Evolutionary conservation across 2,888 invertebrate genomes (phyloP), one percentile per base, ranked within the genome.

Genomic region (Malthinus flaveolus): DNA sequence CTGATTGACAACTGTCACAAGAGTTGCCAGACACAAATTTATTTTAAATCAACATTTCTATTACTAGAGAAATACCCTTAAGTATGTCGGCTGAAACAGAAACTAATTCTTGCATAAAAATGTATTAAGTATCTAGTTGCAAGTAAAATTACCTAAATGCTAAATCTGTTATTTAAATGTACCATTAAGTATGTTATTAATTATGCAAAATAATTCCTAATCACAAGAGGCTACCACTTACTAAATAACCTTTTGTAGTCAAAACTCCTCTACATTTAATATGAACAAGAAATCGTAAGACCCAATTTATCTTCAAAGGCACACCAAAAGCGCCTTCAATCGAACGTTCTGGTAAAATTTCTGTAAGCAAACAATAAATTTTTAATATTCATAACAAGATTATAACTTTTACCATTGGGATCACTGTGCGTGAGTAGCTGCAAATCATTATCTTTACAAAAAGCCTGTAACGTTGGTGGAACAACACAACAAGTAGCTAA

Each of bases 381-480:
- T 23, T 23, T 3, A n/a, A n/a, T n/a, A 5, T 23, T 23, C 2
- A 23, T 2, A 23, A 23, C 5, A 23, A 23, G 5, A 23, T 23
- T 23, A 23, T 23, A 23, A 2, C 5, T 23, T 2, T 81, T 79
- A 94, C 94, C 90, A 73, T 87, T 87, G 0, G 96, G 94, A 79
- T 99, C 98, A 71, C 92, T 95, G 76, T 99, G 98, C 0, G 97
- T 98, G 15, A 98, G 82, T 35, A 99, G 81, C 75, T 96, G 95
- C 61, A 99, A 90, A 71, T 94, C 93, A 71, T 96, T 88, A 65
- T 91, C 88, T 69, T 91, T 90, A 62, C 97, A 95, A 80, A 93
- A 98, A 64, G 88, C 86, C 76, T 93, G 90, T 65, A 98, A 82
- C 1, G 91, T 87, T 1, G 93, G 91, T 13, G 97, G 97, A 52